Evolutionary conservation across 2,888 invertebrate genomes (phyloP), one percentile per base, ranked within the genome.

Genomic region (Pristionchus exspectatus): DNA sequence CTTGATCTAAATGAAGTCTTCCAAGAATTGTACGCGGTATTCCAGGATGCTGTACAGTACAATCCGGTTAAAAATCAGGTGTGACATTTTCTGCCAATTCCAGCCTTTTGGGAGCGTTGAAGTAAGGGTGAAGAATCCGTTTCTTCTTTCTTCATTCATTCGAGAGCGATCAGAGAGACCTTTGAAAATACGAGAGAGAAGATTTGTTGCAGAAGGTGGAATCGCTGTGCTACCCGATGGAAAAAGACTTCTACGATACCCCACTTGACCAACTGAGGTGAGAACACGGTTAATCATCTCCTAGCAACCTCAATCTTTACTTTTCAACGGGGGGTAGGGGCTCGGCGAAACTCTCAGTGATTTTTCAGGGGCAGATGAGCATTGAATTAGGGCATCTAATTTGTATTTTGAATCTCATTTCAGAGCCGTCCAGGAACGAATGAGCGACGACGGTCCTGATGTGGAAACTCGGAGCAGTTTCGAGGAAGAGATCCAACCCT

Each of bases 1-100:
- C 72, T 69, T 1, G 54, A 87, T 30, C 12, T 54, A 21, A 72
- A 74, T 7, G 18, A 72, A 24, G 88, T 88, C n/a, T 88, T 66
- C 66, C 14, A 24, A 24, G 66, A 66, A 66, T 66, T 66, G 66
- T 66, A 27, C 7, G 66, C 66, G 66, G 9, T 56, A 56, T 56
- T 56, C 30, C 69, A 27, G n/a, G n/a, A 69, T 5, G 30, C 30
- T 9, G 56, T n/a, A 2, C 27, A 69, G 69, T 69, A 69, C 69
- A n/a, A n/a, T 14, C 69, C 69, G 18, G 30, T 69, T 69, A 30
- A 69, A 38, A 38, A 38, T 87, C 50, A 33, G 24, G n/a, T 72
- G 27, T n/a, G 72, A 30, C n/a, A 16, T 72, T n/a, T 72, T 24
- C 27, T 72, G n/a, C 16, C 18, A 72, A n/a, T 2, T 72, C 59